Evolutionary conservation across 2,113 vertebrate genomes (phyloP), one percentile per base, ranked within the genome.

Genomic region (Percina caprodes): DNA sequence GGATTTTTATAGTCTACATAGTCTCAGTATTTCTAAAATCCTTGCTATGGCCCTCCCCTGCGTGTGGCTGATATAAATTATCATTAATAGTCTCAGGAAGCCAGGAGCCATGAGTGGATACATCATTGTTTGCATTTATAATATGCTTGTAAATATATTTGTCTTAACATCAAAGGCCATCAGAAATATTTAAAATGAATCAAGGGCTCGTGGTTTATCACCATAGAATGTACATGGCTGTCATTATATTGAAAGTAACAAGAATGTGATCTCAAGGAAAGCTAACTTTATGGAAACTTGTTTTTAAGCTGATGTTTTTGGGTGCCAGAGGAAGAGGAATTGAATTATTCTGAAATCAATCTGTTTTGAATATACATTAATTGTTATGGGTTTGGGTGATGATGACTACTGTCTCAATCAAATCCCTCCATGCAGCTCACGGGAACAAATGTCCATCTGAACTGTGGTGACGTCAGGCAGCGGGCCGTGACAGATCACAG

Each of bases 401-500:
- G 13, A 52, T 39, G 42, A 7, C 10, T 24, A 26, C 30, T 52
- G 39, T 24, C 52, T 26, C 26, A 35, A 39, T 39, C 42, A 54
- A 39, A 58, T 58, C 35, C 52, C 6, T 73, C 46, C 24, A n/a
- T 61, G 15, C n/a, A 56, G 49, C 6, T 70, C 39, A 46, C 21
- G 58, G 54, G 78, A 77, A 54, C 65, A 60, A 11, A 39, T 69
- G 62, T 23, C 71, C 58, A 39, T 75, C 63, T 23, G 72, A 46
- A 19, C 54, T 35, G 39, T 45, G 68, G 79, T 55, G 51, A 55
- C 69, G 60, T 74, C 24, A 1, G 70, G 61, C 52, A 74, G n/a
- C 4, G 24, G 54, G 63, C 24, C 35, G 0, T 76, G 78, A 91
- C 67, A 67, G 84, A 90, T 84, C 88, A 84, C 95, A 94, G 95